Evolutionary conservation across 2,888 invertebrate genomes (phyloP).

Genomic region (Lamellibrachia satsuma): DNA sequence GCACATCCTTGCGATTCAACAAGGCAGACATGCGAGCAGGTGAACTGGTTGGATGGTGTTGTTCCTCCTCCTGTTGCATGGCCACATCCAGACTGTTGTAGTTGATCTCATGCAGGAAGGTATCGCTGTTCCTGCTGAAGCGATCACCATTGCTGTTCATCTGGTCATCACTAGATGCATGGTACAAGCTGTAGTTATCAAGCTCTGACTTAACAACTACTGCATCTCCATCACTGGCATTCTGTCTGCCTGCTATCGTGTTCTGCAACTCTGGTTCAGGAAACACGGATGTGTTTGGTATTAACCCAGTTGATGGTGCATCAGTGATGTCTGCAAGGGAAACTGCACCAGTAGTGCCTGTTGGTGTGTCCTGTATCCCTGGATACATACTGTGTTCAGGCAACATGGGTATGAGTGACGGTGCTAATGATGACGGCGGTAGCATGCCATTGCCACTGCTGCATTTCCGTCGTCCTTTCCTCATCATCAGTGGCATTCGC

Average conservation of each 20-base stretch:
- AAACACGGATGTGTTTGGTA: conserved; percentile 18
- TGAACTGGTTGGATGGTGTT: no score
- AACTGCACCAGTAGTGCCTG: not conserved
- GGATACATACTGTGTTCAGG: not conserved
- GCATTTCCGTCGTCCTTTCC: not conserved
- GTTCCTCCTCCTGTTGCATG: not conserved
- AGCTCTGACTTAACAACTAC: conserved; percentile 24
- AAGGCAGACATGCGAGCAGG: not conserved
- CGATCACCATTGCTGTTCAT: not conserved
- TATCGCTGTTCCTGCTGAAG: not conserved
- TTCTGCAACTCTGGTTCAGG: conserved; percentile 24
- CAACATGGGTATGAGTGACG: not conserved
- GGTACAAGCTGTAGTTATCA: not conserved
- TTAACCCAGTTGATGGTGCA: not conserved
- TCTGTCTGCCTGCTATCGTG: not conserved
- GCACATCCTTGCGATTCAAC: not conserved
- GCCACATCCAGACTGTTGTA: not conserved
- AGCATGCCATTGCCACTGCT: not conserved
- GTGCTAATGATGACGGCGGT: not conserved
- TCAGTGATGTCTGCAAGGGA: not conserved
- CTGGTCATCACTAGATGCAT: not conserved
- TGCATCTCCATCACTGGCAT: not conserved
- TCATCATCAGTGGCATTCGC: not conserved
- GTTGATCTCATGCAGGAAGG: not conserved
- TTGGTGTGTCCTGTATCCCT: not conserved